phyloP scores from a whole-genome alignment of 2,797 vertebrate species.

The Borostomias antarcticus region DNA sequence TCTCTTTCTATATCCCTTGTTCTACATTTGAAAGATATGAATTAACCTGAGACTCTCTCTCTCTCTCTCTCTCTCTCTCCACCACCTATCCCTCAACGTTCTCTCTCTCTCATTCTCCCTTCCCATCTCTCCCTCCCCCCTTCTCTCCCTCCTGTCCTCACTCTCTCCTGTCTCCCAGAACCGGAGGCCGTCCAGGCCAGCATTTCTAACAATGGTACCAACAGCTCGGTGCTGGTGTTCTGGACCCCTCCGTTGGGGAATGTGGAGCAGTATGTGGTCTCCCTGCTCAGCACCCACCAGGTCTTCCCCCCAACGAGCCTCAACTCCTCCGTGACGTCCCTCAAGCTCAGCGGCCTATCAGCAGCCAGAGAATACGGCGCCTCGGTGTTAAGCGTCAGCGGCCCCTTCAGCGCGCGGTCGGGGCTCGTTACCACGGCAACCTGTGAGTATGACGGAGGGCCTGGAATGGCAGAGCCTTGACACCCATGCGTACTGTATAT shows the following conservation, averaged over 20 bases:
- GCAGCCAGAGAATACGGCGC: conserved; percentile 58
- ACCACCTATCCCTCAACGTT: no score
- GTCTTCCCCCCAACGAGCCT: accelerated
- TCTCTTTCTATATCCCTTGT: no score
- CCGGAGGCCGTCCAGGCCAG: conserved; percentile 47
- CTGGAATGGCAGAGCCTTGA: background rate
- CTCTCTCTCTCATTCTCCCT: background rate
- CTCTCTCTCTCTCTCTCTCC: no score
- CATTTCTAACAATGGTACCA: conserved; percentile 52
- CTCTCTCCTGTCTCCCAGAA: conserved; percentile 32
- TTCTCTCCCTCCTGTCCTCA: background rate
- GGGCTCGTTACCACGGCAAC: conserved; percentile 55
- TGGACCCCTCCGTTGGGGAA: conserved; percentile 56
- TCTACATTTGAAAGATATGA: no score
- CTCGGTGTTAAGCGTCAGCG: conserved; percentile 54
- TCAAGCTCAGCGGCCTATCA: conserved; percentile 43
- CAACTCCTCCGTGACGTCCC: accelerated
- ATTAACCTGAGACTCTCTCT: no score
- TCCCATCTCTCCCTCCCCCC: background rate
- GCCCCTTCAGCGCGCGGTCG: conserved; percentile 53
- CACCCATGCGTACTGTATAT: background rate
- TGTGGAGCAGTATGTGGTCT: conserved; percentile 44
- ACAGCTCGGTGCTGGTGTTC: conserved; percentile 53
- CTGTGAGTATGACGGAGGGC: conserved; percentile 57
- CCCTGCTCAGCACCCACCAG: conserved; percentile 12